These are phyloP conservation scores for Grammatotria lemairii DNA, from an alignment of 2,113 vertebrate species.

Conservation along the genomic window DNA sequence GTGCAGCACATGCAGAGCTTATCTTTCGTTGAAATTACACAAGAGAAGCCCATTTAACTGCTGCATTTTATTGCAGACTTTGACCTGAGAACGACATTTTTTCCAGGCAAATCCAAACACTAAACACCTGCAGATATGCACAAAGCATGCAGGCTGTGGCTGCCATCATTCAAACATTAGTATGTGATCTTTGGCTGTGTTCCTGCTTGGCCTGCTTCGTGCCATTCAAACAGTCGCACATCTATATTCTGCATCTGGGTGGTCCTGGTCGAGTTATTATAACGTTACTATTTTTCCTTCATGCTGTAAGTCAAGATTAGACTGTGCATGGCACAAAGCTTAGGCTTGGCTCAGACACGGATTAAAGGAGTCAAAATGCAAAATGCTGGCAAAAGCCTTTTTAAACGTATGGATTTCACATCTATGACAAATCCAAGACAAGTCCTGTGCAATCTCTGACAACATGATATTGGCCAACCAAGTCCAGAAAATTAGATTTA, in stretches of 20 bases:
- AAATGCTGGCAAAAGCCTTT: constrained; percentile 2
- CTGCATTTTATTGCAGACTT: not conserved
- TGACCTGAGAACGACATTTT: not conserved
- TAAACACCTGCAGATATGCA: constrained; percentile 36
- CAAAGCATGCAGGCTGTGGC: not conserved
- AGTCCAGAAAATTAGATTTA: constrained; percentile 31
- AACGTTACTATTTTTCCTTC: constrained; percentile 15
- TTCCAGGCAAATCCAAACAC: constrained; percentile 17
- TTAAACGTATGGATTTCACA: not conserved
- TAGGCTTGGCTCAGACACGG: constrained; percentile 17
- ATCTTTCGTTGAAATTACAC: constrained; percentile 15
- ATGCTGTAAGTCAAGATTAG: constrained; percentile 30
- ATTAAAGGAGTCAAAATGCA: constrained; percentile 32
- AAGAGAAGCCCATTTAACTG: not conserved
- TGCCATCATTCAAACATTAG: constrained; percentile 12
- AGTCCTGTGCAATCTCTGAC: constrained; percentile 5
- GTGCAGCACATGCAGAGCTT: not conserved
- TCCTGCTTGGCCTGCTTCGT: constrained; percentile 10
- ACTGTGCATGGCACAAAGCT: constrained; percentile 3
- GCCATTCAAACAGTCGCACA: constrained; percentile 32
- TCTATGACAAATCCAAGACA: constrained; percentile 5
- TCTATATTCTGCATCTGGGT: constrained; percentile 49
- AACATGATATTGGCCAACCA: constrained; percentile 22
- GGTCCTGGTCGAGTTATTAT: constrained; percentile 45
- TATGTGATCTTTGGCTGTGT: constrained; percentile 35